Evolutionary conservation across 2,113 vertebrate genomes (phyloP).

Genomic region (Pipa parva): DNA sequence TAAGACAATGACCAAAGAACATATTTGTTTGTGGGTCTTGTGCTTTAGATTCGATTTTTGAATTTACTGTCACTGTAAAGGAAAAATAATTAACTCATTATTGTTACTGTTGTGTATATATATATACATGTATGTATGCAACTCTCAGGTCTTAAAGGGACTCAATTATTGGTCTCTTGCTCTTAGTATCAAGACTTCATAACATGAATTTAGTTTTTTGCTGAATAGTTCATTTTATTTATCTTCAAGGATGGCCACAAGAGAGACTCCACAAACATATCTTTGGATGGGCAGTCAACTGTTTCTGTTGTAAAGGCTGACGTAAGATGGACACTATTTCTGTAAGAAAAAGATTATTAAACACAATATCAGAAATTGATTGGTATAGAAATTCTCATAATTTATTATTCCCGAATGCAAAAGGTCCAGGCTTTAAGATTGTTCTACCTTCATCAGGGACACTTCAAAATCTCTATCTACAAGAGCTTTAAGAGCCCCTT

Average conservation of each 20-base stretch:
- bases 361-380: too few species aligned
- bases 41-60: conserved; percentile 23
- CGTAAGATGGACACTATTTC: background rate
- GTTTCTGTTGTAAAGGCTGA: conserved; percentile 11
- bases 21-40: conserved; percentile 18
- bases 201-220: background rate
- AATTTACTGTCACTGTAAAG: background rate
- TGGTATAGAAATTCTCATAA: too few species aligned
- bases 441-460: too few species aligned
- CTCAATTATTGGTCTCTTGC: conserved; percentile 10
- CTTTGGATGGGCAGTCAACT: conserved; percentile 36
- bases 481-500: too few species aligned
- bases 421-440: too few species aligned
- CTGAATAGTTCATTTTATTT: background rate
- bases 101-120: conserved; percentile 12
- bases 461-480: too few species aligned
- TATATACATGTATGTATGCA: background rate
- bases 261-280: conserved; percentile 13
- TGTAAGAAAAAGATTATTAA: background rate
- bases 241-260: background rate
- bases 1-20: background rate
- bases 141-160: background rate
- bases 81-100: conserved; percentile 17
- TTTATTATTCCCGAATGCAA: too few species aligned
- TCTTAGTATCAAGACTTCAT: background rate